Evolutionary conservation across 1,140 invertebrate species (phyloP).

Genomic region (Temnothorax longispinosus): DNA sequence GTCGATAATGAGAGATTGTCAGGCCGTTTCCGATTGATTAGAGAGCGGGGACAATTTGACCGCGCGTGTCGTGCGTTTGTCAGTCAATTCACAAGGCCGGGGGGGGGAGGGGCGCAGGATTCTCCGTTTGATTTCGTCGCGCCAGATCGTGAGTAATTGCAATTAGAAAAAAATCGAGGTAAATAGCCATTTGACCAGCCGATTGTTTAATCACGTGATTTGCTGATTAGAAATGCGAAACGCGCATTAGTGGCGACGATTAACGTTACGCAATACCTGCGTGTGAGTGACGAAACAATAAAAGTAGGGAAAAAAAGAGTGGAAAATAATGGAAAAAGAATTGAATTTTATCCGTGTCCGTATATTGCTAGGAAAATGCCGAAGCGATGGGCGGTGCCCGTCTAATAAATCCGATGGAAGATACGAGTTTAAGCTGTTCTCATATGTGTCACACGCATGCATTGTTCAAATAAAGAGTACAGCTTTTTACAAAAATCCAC

Average conservation of each 20-base stretch:
- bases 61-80: conserved; percentile 17
- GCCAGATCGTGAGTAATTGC: conserved; percentile 22
- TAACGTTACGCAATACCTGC: conserved; percentile 27
- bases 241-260: neutral
- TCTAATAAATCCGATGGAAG: conserved; percentile 14
- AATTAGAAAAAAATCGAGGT: conserved; percentile 36
- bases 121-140: conserved; percentile 20
- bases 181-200: conserved; percentile 35
- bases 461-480: conserved; percentile 14
- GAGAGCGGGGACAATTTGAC: conserved; percentile 29
- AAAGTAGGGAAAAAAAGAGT: neutral
- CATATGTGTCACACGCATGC: conserved; percentile 2
- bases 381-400: conserved; percentile 1
- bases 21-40: conserved; percentile 52
- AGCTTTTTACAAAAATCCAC: conserved; percentile 25
- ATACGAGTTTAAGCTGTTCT: neutral
- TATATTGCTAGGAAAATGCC: neutral
- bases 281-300: neutral
- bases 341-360: neutral
- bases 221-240: conserved; percentile 41
- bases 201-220: conserved; percentile 50
- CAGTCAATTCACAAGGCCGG: neutral
- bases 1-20: conserved; percentile 52
- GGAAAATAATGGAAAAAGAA: conserved; percentile 27
- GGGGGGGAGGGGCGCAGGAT: neutral